Conservation (phyloP, 92 coral and sea anemone species). For the Palythoa grandiflora region DNA sequence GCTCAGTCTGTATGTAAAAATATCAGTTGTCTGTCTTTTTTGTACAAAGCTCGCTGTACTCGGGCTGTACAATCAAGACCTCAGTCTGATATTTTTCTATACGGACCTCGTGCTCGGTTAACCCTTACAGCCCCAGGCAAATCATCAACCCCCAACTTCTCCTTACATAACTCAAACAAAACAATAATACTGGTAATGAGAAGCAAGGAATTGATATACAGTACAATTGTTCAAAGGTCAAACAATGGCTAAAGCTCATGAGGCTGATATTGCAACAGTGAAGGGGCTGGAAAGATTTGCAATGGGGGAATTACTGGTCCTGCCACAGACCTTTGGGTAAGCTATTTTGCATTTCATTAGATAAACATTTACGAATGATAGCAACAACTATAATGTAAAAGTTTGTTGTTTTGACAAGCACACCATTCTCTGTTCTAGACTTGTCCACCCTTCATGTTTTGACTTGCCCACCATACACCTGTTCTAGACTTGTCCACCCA, state of each 20-base stretch:
- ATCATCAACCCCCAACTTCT: too few species aligned
- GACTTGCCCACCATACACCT: neutral
- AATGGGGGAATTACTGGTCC: slow-evolving; percentile 90
- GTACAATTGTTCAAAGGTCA: slow-evolving; percentile 42
- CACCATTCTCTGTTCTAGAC: neutral
- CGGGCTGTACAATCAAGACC: too few species aligned
- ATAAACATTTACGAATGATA: neutral
- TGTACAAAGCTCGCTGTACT: too few species aligned
- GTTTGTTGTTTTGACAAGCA: too few species aligned
- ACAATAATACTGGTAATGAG: too few species aligned
- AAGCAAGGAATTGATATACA: too few species aligned
- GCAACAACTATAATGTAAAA: neutral
- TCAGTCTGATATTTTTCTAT: too few species aligned
- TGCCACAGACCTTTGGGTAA: slow-evolving; percentile 99
- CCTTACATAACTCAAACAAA: too few species aligned
- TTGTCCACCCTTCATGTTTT: neutral
- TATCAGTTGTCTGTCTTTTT: too few species aligned
- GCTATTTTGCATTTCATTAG: neutral
- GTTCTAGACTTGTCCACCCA: neutral
- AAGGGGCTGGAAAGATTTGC: slow-evolving; percentile 85
- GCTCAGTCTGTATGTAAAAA: too few species aligned
- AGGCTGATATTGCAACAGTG: slow-evolving; percentile 80
- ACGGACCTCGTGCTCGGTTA: too few species aligned
- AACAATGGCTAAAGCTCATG: slow-evolving; percentile 80
- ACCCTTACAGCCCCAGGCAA: too few species aligned